Evolutionary conservation across 2,797 vertebrate species (phyloP).

Genomic region (Buphagus erythrorhynchus): DNA sequence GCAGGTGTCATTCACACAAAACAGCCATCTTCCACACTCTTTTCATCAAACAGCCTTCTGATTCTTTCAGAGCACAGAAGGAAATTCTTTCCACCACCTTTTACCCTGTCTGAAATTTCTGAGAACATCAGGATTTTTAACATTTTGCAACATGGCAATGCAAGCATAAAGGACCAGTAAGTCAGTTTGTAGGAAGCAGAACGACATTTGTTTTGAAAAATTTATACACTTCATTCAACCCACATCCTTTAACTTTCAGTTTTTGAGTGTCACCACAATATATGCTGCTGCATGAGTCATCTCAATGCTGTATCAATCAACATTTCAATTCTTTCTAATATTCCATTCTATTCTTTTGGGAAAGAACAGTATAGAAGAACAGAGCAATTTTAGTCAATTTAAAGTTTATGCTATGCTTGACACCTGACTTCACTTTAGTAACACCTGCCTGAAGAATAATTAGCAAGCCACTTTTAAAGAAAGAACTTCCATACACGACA

Average conservation of each 20-base stretch:
- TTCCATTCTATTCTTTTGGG: conserved; percentile 46
- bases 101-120: background rate
- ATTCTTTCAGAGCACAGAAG: background rate
- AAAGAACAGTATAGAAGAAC: conserved; percentile 2
- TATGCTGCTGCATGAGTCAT: background rate
- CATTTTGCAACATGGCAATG: background rate
- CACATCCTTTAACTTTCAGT: conserved; percentile 29
- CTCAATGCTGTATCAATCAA: background rate
- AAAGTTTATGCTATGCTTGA: conserved; percentile 57
- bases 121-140: background rate
- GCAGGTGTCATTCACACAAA: conserved; percentile 42
- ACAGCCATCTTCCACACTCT: background rate
- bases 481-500: conserved; percentile 77
- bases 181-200: background rate
- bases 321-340: background rate
- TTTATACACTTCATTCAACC: background rate
- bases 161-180: background rate
- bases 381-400: conserved; percentile 59
- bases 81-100: conserved; percentile 23
- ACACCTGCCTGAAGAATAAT: conserved; percentile 78
- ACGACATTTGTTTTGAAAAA: conserved; percentile 32
- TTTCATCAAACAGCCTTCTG: conserved; percentile 5
- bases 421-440: conserved; percentile 80
- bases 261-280: conserved; percentile 10
- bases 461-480: conserved; percentile 69